Evolutionary conservation across 1,140 invertebrate species (phyloP).

Genomic region (Eueides isabella): DNA sequence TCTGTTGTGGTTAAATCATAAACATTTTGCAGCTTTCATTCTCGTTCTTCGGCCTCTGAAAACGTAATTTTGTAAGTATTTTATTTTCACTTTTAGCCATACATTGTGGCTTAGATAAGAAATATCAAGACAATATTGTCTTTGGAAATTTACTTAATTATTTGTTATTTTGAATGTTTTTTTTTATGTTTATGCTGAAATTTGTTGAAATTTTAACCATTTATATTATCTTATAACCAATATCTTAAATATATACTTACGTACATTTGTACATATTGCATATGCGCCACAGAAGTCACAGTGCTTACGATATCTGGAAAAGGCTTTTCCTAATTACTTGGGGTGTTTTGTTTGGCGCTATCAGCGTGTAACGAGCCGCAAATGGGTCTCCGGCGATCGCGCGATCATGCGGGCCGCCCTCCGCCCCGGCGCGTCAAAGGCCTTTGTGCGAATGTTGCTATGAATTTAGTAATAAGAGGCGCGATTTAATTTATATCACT

Average conservation of each 20-base stretch:
- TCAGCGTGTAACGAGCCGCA: constrained; percentile 79
- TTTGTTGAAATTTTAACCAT: not conserved
- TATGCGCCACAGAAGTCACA: constrained; percentile 39
- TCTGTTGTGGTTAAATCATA: constrained; percentile 55
- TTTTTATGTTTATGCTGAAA: too few relatives aligned
- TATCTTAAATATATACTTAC: not conserved
- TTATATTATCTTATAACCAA: not conserved
- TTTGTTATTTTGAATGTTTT: not conserved
- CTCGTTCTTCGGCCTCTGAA: not conserved
- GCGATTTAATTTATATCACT: constrained; percentile 25
- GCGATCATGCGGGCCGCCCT: constrained; percentile 78
- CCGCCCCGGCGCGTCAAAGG: constrained; percentile 70
- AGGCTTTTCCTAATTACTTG: constrained; percentile 81
- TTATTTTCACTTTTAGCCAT: not conserved
- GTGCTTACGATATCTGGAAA: constrained; percentile 79
- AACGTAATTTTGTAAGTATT: constrained; percentile 7
- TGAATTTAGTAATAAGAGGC: constrained; percentile 41
- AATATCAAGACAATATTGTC: not conserved
- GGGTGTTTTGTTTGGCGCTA: constrained; percentile 81
- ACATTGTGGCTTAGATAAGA: not conserved
- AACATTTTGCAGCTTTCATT: constrained; percentile 61
- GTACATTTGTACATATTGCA: not conserved
- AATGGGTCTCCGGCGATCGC: constrained; percentile 77
- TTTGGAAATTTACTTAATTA: not conserved
- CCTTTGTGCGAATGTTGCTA: constrained; percentile 68